Base-by-base conservation (phyloP, 2,113 vertebrate genomes). In the Antechinus stuartii region DNA sequence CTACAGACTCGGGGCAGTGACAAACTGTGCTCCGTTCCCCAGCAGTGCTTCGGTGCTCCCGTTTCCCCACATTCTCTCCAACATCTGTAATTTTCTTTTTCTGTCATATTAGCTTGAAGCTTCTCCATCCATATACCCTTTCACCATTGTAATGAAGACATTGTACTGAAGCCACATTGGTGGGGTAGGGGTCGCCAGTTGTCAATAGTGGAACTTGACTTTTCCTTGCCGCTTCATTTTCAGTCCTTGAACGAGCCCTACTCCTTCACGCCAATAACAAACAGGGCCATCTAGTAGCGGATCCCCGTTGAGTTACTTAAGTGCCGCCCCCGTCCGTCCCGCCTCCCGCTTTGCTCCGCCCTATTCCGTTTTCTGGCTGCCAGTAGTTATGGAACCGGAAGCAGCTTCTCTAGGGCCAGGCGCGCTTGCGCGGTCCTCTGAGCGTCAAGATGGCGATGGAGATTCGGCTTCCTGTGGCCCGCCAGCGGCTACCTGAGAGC, bases 371-470 rank as follows among this genome's bases (percentile, higher is more conserved):
- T 9, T 8, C 47, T 16, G 50, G 0, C 0, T 1, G 2, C 46
- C 0, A 1, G 91, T 49, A 93, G 49, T 27, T 1, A 52, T 35
- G 0, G 47, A 42, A 6, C 25, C 19, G 42, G 27, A 55, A 3
- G 0, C 8, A 1, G n/a, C 2, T 2, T 3, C 35, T 49, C 2
- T 12, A 0, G 2, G 46, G 26, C 1, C 27, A 89, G 16, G 50
- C 92, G 97, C 97, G 95, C 95, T 24, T 97, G 97, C 97, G 97
- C 92, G 2, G 8, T 0, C 19, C 30, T 25, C 93, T 95, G 68
- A 56, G 49, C 24, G 0, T 1, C 95, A 99, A 99, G 97, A 99
- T 99, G 99, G 99, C 99, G 30, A 3, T 98, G 84, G 99, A 98
- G 90, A 99, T 99, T 98, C 97, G 99, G 97, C 97, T 99, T 57